Evolutionary conservation across 2,888 invertebrate species (phyloP), one percentile per base, ranked within the genome.

Genomic region (Blastobasis adustella): DNA sequence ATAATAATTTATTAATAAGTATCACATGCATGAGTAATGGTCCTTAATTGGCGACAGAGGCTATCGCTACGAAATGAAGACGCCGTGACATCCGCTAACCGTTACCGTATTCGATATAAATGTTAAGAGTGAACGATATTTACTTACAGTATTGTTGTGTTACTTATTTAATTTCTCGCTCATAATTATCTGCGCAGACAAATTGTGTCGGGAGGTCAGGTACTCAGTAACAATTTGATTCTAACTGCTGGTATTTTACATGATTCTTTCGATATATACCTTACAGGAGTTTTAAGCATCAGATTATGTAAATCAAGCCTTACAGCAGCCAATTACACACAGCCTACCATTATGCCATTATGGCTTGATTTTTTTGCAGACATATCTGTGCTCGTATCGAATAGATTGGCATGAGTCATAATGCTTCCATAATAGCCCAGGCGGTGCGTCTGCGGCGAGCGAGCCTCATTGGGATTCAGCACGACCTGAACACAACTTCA

Each of bases 1-100:
- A 51, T 47, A 54, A 51, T 62, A 62, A 61, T 69, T 73, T 77
- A 78, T 80, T 74, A 77, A 79, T 82, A 78, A 77, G 71, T 78
- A 78, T 76, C 71, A 77, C 76, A 82, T 78, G 79, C 66, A 68
- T 82, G 79, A 81, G 74, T 81, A 81, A 83, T 82, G 79, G 63
- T 63, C 82, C 81, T 63, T 86, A 86, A 82, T 85, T 82, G 86
- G 84, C 63, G 71, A 73, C 82, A 75, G 73, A 73, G 74, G 78
- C 78, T 82, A 82, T 84, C 82, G 76, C 73, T 69, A 72, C 69
- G 66, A 72, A 81, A 76, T 79, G 71, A 81, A 78, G 73, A 74
- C 77, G 67, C 71, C 85, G 84, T 85, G 86, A 85, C 84, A 85
- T 85, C 86, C 86, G 86, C 70, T 62, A 80, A 82, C 83, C 75